Evolutionary conservation across 2,113 vertebrate genomes (phyloP), one percentile per base, ranked within the genome.

Genomic region (Ornithorhynchus anatinus): DNA sequence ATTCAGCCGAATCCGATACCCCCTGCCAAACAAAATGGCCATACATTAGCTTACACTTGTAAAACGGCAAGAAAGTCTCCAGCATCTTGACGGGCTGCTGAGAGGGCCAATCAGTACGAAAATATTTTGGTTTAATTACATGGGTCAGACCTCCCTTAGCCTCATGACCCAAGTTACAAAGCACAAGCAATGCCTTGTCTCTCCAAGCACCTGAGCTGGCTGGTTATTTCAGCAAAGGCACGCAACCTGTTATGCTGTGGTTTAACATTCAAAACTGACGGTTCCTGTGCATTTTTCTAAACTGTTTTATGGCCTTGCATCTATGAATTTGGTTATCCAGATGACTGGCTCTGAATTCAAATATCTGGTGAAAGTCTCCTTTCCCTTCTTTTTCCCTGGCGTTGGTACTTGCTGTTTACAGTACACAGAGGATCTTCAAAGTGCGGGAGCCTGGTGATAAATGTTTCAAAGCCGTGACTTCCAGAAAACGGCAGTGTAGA

Each of bases 21-120:
- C 12, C 1, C 0, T 0, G 0, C 0, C 0, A 62, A 69, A 50
- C 39, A 58, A 27, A 6, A 2, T 1, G 5, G 16, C 39, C 75
- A 47, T 43, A 42, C n/a, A 35, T 0, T 27, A 51, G 27, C n/a
- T 45, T 60, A 17, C 0, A 25, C 42, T 62, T 58, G 71, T 66
- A 47, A 69, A 80, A 62, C 0, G 7, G 45, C 54, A 61, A 61
- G n/a, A 39, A 23, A 45, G 69, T 59, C 31, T 1, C 42, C 5
- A 6, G 39, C 33, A 40, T 57, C 56, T 50, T 19, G 56, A 36
- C 39, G 9, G 70, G 40, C 62, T 59, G 54, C 25, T 29, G 11
- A 58, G 60, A 69, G 67, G 51, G n/a, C 7, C 62, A 48, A 13
- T 7, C 37, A 31, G 53, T 27, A 27, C 23, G 62, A 50, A 69